A percentile compares a stretch with the other conserved stretches of the same genome.
phyloP scores from a whole-genome alignment of 2,888 invertebrate species.

The Apotomis capreana region DNA sequence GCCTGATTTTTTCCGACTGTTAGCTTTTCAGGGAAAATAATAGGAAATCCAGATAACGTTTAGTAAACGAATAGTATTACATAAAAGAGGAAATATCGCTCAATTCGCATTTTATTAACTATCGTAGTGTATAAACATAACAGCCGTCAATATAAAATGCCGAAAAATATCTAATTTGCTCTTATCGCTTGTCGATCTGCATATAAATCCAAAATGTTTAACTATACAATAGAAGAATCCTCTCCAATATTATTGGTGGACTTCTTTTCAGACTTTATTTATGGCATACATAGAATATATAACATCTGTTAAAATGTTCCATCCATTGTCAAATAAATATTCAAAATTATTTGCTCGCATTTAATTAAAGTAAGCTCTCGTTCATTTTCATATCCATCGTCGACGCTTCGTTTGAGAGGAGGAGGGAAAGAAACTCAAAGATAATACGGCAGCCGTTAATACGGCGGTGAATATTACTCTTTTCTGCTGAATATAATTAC shows the following conservation, averaged over 20 bases:
- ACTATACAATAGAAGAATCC: no score
- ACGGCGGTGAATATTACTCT: conserved; percentile 9
- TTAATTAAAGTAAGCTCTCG: conserved; percentile 26
- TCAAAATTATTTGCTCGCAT: not conserved
- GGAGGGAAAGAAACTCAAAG: conserved; percentile 1
- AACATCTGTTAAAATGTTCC: no score
- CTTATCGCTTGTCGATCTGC: no score
- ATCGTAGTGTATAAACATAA: no score
- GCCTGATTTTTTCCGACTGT: conserved; percentile 1
- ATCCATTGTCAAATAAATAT: not conserved
- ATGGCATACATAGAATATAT: no score
- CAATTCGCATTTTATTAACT: no score
- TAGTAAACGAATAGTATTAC: not conserved
- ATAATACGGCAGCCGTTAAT: conserved; percentile 31
- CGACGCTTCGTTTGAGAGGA: conserved; percentile 1
- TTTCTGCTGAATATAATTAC: conserved; percentile 29
- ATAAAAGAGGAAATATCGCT: not conserved
- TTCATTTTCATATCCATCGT: conserved; percentile 34
- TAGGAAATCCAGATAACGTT: not conserved
- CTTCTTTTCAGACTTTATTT: no score
- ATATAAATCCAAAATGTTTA: no score
- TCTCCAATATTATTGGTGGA: no score
- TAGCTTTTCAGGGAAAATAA: not conserved
- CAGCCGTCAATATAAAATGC: no score
- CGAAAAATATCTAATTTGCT: no score